Conservation (phyloP, 2,113 vertebrate genomes). For the Oriolus oriolus region DNA sequence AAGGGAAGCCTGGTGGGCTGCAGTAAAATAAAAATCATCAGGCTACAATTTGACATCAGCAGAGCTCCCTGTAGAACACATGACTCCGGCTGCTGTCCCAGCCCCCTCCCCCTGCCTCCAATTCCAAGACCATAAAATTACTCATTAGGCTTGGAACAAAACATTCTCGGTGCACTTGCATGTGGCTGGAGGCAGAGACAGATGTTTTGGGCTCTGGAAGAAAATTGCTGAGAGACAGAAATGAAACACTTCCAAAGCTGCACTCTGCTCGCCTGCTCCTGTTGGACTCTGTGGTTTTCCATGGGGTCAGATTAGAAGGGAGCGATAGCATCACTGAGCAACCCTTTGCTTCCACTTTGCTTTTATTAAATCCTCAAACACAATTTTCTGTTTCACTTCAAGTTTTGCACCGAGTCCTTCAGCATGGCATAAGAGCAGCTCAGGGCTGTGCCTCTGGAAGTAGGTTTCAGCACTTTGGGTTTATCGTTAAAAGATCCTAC, state of each 20-base stretch:
- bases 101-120: not conserved
- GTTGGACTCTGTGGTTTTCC: not conserved
- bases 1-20: slow-evolving; percentile 12
- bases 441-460: not conserved
- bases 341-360: not conserved
- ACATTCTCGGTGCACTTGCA: slow-evolving; percentile 17
- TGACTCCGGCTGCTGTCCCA: not conserved
- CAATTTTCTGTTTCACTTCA: not conserved
- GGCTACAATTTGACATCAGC: not conserved
- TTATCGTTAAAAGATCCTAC: not conserved
- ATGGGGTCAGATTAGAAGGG: not conserved
- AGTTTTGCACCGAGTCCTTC: not conserved
- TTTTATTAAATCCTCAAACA: not conserved
- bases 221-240: slow-evolving; percentile 9
- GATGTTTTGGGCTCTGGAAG: slow-evolving; percentile 11
- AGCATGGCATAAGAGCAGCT: not conserved
- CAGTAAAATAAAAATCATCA: slow-evolving; percentile 2
- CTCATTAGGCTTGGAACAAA: slow-evolving; percentile 50
- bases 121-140: slow-evolving; percentile 44
- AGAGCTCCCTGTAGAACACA: not conserved
- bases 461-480: not conserved
- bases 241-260: not conserved
- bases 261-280: not conserved
- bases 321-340: not conserved
- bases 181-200: slow-evolving; percentile 39